phyloP scores from a whole-genome alignment of 2,113 vertebrate genomes.

The Periophthalmodon schlosseri region DNA sequence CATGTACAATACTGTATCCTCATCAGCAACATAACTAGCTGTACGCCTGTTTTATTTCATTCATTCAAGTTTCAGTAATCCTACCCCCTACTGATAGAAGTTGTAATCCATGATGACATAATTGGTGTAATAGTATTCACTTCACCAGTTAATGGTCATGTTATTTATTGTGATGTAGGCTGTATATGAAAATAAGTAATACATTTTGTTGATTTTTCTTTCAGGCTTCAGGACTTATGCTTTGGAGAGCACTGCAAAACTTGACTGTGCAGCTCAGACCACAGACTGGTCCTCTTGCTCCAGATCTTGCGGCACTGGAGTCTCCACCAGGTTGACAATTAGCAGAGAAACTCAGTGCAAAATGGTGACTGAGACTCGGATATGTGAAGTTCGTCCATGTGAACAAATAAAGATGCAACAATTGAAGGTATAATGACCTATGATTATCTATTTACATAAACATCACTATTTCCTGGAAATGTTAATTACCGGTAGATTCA shows the following conservation, averaged over 20 bases:
- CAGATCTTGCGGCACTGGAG: slow-evolving; percentile 86
- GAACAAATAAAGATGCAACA: slow-evolving; percentile 73
- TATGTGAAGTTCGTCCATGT: slow-evolving; percentile 89
- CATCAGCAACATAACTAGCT: no score
- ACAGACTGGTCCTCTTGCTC: slow-evolving; percentile 94
- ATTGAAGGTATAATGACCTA: slow-evolving; percentile 82
- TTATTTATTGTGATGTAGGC: no score
- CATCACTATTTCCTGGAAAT: no score
- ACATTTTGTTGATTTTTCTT: slow-evolving; percentile 4
- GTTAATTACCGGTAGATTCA: neutral
- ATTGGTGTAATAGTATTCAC: no score
- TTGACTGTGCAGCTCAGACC: slow-evolving; percentile 85
- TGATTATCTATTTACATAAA: neutral
- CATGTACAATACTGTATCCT: no score
- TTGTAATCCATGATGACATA: no score
- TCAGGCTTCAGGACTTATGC: slow-evolving; percentile 59
- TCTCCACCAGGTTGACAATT: slow-evolving; percentile 87
- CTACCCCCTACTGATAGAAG: no score
- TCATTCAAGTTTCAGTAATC: no score
- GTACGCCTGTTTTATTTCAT: no score
- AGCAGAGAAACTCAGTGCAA: slow-evolving; percentile 83
- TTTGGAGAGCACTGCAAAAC: slow-evolving; percentile 68
- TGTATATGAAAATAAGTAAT: neutral
- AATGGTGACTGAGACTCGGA: slow-evolving; percentile 85
- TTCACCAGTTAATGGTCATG: no score